Evolutionary conservation across 2,797 vertebrate species (phyloP), one percentile per base, ranked within the genome.

Genomic region (Intellagama lesueurii): DNA sequence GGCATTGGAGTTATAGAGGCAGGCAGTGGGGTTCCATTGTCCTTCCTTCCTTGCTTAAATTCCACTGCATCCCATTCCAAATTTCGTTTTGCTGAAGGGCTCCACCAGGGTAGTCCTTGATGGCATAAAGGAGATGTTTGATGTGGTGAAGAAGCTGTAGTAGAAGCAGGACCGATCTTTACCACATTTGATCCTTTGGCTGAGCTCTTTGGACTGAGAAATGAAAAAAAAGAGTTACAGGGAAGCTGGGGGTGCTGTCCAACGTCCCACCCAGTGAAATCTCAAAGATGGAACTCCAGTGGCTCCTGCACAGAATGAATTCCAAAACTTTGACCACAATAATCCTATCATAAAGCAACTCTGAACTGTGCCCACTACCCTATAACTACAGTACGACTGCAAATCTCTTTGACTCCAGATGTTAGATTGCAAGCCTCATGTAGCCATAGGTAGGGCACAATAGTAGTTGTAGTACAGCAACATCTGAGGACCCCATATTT

Each of bases 191-290:
- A 32, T 32, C n/a, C 64, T 44, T 82, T 90, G 28, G 35, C 32
- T 14, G 73, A 12, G 30, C 32, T 40, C 70, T 35, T 69, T 70
- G 49, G 47, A 32, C 89, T 90, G 79, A 47, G 56, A 87, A 83
- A 77, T 35, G 12, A 56, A 2, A n/a, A 90, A 77, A 82, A 56
- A 11, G n/a, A 35, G 85, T 82, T 69, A 68, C n/a, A 4, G n/a
- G 24, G 69, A 22, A 86, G n/a, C 44, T n/a, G 32, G 64, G 40
- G 44, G 72, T 32, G 32, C 64, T 28, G 32, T 47, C 60, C 69
- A 69, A 49, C 52, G 66, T 49, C 56, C 1, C 44, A 22, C 60
- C 40, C 24, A 44, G 56, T n/a, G 35, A 85, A 85, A 32, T 14
- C 47, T 77, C 60, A 47, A 78, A n/a, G 60, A 7, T 44, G 56